Conservation (phyloP, 2,888 invertebrate genomes). For the Cephonodes hylas region DNA sequence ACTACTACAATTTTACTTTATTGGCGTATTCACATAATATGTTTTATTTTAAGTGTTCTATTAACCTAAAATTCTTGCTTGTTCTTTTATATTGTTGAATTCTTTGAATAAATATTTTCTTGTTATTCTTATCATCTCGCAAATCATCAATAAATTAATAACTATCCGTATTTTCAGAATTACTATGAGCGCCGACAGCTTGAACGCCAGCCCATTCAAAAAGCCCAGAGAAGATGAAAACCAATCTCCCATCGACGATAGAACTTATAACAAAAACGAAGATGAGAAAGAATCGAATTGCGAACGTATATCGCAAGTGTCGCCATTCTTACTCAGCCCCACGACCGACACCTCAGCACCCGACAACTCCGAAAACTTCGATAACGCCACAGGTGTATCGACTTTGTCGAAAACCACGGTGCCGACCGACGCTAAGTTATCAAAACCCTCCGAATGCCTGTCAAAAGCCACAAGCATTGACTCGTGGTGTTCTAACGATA, state of each 20-base stretch:
- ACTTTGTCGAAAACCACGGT: conserved; percentile 74
- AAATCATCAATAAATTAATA: neutral
- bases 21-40: neutral
- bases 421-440: conserved; percentile 74
- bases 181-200: conserved; percentile 76
- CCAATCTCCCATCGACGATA: conserved; percentile 58
- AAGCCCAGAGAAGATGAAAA: conserved; percentile 33
- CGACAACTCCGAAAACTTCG: conserved; percentile 52
- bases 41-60: neutral
- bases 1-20: neutral
- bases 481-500: conserved; percentile 84
- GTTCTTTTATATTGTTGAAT: too few relatives aligned
- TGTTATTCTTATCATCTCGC: too few relatives aligned
- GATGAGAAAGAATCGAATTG: conserved; percentile 59
- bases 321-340: conserved; percentile 70
- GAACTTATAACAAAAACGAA: conserved; percentile 59
- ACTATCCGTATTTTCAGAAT: conserved; percentile 48
- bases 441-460: conserved; percentile 69
- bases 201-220: conserved; percentile 65
- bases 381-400: conserved; percentile 66
- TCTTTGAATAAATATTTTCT: too few relatives aligned
- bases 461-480: conserved; percentile 83
- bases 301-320: conserved; percentile 69
- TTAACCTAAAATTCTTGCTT: neutral
- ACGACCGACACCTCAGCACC: conserved; percentile 64